Base-by-base conservation (phyloP, 2,888 invertebrate species). In the Drosophila algonquin region DNA sequence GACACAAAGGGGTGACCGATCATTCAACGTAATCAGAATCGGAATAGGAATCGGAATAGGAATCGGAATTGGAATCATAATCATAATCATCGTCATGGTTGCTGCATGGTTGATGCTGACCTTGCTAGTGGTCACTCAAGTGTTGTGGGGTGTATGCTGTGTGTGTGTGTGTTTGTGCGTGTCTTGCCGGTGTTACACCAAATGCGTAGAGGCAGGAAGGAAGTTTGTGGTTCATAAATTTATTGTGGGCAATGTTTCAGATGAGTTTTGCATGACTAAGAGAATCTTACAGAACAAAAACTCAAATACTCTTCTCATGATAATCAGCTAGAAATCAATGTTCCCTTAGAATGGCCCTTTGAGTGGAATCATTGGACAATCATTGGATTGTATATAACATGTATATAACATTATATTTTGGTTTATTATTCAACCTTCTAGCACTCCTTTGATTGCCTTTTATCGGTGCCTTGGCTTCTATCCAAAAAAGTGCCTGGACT, bases 151-250 rank as follows among this genome's bases (percentile, higher is more conserved):
- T 40, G 40, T 5, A 1, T 40, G 14, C 1, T 54, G 7, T 21
- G 35, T 10, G 14, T 24, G 18, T 12, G 57, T 47, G 52, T 30
- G 48, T 24, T 14, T 12, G 57, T 47, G 52, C 24, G 48, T 69
- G 12, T 35, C 35, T 77, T 77, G 75, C 75, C 55, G 67, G 67
- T 59, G 59, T 79, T 75, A 77, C 67, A 83, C 60, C 61, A 62
- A 72, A 78, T 83, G 83, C 81, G 76, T 79, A 56, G 40, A 54
- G 72, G 63, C 79, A 73, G 83, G 83, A 86, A 88, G 87, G 83
- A 88, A 88, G 87, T 75, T 75, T 83, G 89, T 86, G 89, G 80
- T 83, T 88, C 83, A 83, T 83, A 83, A 88, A 84, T 78, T 86
- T 86, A 83, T 80, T 83, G 75, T 88, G 83, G 83, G 75, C 83